Evolutionary conservation across 2,113 vertebrate genomes (phyloP).

Genomic region (Podocnemis expansa): DNA sequence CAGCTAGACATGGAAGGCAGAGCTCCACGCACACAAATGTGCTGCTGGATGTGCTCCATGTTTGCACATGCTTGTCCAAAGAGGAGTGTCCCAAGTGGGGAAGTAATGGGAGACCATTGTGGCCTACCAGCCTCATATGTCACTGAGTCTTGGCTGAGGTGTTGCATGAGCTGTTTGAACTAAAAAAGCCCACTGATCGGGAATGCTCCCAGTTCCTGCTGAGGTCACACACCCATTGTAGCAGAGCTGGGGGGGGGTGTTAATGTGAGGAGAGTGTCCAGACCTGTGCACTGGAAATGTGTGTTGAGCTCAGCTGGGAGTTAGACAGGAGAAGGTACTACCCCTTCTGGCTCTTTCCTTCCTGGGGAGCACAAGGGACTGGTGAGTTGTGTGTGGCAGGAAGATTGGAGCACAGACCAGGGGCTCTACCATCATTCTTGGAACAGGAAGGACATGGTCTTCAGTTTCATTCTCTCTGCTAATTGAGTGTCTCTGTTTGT

Average conservation of each 20-base stretch:
- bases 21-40: not conserved
- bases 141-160: not conserved
- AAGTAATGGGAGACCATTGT: not conserved
- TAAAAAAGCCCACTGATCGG: no score
- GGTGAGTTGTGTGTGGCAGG: not conserved
- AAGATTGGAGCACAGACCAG: not conserved
- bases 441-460: not conserved
- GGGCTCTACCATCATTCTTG: not conserved
- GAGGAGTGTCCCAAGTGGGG: not conserved
- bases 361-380: not conserved
- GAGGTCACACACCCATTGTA: not conserved
- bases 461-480: not conserved
- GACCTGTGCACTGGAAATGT: not conserved
- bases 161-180: not conserved
- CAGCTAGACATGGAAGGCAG: not conserved
- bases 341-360: not conserved
- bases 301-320: not conserved
- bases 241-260: no score
- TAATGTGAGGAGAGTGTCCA: not conserved
- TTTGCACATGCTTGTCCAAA: not conserved
- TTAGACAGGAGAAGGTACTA: not conserved
- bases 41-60: not conserved
- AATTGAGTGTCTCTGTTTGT: not conserved
- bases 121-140: not conserved
- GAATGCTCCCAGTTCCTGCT: not conserved